A percentile compares a stretch with the other conserved stretches of the same genome.
Conservation (phyloP, 2,113 vertebrate species). For the Sisor rabdophorus region DNA sequence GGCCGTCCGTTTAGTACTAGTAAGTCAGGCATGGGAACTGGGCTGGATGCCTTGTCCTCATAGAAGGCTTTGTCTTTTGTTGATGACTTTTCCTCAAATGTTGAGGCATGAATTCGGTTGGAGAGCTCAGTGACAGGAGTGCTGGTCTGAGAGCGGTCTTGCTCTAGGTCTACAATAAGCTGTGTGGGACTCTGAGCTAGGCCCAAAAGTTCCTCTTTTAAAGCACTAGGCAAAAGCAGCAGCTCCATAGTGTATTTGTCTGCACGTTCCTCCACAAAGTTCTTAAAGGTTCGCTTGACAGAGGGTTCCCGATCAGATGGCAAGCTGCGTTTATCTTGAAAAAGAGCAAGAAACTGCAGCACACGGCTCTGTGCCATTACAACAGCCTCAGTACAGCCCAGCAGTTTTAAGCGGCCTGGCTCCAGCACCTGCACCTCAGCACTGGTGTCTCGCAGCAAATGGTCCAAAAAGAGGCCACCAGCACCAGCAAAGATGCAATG, state of each 20-base stretch:
- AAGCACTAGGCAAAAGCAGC: conserved; percentile 84
- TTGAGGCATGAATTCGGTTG: conserved; percentile 79
- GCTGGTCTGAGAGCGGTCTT: conserved; percentile 79
- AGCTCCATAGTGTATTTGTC: conserved; percentile 96
- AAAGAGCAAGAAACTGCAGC: conserved; percentile 91
- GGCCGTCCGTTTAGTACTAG: conserved; percentile 73
- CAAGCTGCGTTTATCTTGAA: conserved; percentile 80
- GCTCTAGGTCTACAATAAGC: conserved; percentile 57
- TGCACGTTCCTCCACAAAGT: conserved; percentile 84
- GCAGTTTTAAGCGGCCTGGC: conserved; percentile 77
- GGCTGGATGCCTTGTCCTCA: conserved; percentile 64
- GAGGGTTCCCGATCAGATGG: conserved; percentile 74
- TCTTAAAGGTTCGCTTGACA: conserved; percentile 85
- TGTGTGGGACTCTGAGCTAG: conserved; percentile 70
- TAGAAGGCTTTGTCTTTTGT: conserved; percentile 17
- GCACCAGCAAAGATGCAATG: conserved; percentile 94
- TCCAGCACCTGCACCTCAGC: conserved; percentile 84
- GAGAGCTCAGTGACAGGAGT: conserved; percentile 91
- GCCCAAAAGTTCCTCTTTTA: conserved; percentile 86
- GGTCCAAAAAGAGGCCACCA: conserved; percentile 82
- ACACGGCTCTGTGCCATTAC: conserved; percentile 92
- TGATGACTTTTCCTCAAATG: conserved; percentile 73
- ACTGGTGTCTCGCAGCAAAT: conserved; percentile 85
- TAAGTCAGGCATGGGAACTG: conserved; percentile 39
- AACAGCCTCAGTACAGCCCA: conserved; percentile 83